Evolutionary conservation across 1,140 invertebrate species (phyloP).

Genomic region (Plutomurus gul): DNA sequence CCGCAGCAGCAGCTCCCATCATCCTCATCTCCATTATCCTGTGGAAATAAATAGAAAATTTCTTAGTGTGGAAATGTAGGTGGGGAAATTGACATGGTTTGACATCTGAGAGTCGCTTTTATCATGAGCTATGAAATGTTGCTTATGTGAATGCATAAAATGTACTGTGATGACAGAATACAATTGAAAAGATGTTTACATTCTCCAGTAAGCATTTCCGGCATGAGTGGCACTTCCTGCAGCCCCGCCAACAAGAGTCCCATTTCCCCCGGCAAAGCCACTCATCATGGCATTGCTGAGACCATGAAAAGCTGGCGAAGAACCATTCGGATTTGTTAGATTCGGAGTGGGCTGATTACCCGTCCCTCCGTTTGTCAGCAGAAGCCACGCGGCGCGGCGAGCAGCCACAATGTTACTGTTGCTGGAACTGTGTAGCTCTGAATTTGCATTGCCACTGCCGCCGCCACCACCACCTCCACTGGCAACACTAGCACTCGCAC

Average conservation of each 20-base stretch:
- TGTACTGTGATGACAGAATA: too few species aligned
- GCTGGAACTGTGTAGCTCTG: not conserved
- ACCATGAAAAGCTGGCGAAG: not conserved
- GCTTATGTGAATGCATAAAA: too few species aligned
- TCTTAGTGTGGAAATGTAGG: too few species aligned
- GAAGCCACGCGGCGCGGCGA: not conserved
- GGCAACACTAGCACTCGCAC: not conserved
- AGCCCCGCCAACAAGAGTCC: not conserved
- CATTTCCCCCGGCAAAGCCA: not conserved
- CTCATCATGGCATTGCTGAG: constrained; percentile 8
- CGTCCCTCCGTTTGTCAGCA: not conserved
- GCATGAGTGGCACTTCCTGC: not conserved
- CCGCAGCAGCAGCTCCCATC: not conserved
- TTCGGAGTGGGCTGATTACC: not conserved
- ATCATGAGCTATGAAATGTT: too few species aligned
- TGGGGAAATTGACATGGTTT: too few species aligned
- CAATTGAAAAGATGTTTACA: too few species aligned
- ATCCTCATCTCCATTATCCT: constrained; percentile 20
- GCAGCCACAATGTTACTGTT: not conserved
- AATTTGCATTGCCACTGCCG: not conserved
- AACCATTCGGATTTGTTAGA: not conserved
- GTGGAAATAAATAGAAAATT: not conserved
- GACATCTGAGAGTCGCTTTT: too few species aligned
- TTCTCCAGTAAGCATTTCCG: constrained; percentile 8
- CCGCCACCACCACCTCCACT: not conserved